Evolutionary conservation across 1,140 invertebrate genomes (phyloP), one percentile per base, ranked within the genome.

Genomic region (Aphelinus atriplicis): DNA sequence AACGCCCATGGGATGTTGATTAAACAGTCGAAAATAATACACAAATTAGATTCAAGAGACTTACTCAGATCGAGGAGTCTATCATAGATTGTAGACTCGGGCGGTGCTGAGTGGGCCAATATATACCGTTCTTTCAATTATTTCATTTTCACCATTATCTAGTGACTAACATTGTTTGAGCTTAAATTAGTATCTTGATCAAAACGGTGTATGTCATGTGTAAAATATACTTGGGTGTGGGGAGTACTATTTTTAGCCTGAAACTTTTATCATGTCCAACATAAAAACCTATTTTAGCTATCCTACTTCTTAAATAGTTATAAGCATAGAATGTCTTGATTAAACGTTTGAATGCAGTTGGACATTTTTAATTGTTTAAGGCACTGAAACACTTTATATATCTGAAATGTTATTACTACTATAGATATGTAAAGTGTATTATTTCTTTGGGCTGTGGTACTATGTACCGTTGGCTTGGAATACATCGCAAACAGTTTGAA

Each of bases 111-210:
- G 71, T 71, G 82, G 84, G 80, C 79, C 67, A 79, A 47, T 48
- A 70, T 77, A 78, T 83, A 84, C 81, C 82, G 77, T 83, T 81
- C 81, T 84, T 85, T 85, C 82, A 83, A 78, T 84, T 85, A 82
- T 84, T 86, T 87, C 76, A 85, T 85, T 86, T 26, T 85, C 85
- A 88, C 85, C 84, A 87, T 87, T 87, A 88, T 84, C 82, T 88
- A 88, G 86, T 88, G 85, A 88, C 86, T 88, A 88, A 88, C 87
- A 88, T 87, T 87, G 86, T 88, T 88, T 88, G 85, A 88, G 87
- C 87, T 88, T 88, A 83, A 84, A 87, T 87, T 88, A 88, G 86
- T 88, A 88, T 83, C 82, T 87, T 84, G 82, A 87, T 87, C 82
- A 87, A 88, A 87, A 87, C 85, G 85, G 85, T 88, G 84, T 88